Evolutionary conservation across 2,888 invertebrate genomes (phyloP).

Genomic region (Aspidiotus destructor): DNA sequence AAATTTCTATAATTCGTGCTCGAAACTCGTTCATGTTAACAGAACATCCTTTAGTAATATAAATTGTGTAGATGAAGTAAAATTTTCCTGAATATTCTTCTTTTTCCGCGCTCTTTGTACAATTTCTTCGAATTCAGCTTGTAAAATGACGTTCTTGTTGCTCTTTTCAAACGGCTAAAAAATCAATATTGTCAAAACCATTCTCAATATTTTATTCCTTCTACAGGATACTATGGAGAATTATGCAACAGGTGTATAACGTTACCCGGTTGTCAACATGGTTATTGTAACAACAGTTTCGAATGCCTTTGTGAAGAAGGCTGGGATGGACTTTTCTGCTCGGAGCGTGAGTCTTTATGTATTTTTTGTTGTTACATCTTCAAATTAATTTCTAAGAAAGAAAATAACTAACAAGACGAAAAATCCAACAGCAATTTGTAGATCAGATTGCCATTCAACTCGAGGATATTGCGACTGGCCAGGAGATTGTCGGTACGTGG

Average conservation of each 20-base stretch:
- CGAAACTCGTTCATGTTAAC: too few relatives aligned
- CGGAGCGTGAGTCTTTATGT: conserved; percentile 58
- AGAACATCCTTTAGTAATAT: too few relatives aligned
- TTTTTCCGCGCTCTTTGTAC: too few relatives aligned
- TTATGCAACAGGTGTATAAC: conserved; percentile 76
- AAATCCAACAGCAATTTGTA: conserved; percentile 65
- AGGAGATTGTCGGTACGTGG: conserved; percentile 61
- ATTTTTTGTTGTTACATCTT: conserved; percentile 14
- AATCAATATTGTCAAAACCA: too few relatives aligned
- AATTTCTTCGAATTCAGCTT: too few relatives aligned
- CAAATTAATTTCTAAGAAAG: not conserved
- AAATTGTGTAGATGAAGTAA: too few relatives aligned
- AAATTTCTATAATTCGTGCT: too few relatives aligned
- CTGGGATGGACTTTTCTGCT: conserved; percentile 82
- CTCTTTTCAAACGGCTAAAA: too few relatives aligned
- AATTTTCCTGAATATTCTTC: too few relatives aligned
- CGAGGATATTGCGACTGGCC: conserved; percentile 80
- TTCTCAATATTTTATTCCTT: too few relatives aligned
- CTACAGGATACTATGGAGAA: conserved; percentile 65
- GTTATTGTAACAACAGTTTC: conserved; percentile 74
- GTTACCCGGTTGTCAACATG: conserved; percentile 76
- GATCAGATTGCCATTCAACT: conserved; percentile 71
- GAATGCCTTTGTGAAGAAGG: conserved; percentile 76
- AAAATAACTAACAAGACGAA: not conserved
- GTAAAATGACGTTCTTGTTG: too few relatives aligned